Evolutionary conservation across 2,113 vertebrate species (phyloP), one percentile per base, ranked within the genome.

Genomic region (Hippoglossus stenolepis): DNA sequence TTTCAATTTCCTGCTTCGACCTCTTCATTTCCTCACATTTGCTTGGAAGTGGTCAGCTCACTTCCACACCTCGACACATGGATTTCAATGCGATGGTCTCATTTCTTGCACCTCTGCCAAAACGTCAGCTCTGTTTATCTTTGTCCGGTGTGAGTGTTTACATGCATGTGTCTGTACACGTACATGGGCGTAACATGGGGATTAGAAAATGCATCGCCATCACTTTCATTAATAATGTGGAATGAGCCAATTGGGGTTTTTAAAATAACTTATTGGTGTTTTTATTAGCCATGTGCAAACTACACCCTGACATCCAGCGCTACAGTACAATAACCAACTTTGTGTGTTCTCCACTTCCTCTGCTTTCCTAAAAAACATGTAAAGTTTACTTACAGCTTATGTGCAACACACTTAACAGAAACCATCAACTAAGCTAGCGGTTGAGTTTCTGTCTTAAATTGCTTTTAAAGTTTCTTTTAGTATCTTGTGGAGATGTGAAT

Each of bases 201-300:
- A 84, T 86, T 35, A 77, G 51, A 54, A 54, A 80, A 72, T 40
- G 49, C 77, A 47, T 21, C 53, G 59, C 24, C 56, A 68, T 82
- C 49, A 75, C 68, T 81, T 79, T 75, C 11, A 80, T 60, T 8
- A 6, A 62, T 75, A 75, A 67, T 38, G 58, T 51, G 11, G 56
- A 77, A 70, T 70, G 31, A 45, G 49, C 60, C 0, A 2, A 75
- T 43, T 47, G 4, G 63, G 23, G 15, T 60, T 75, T 62, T 68
- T 28, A 47, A 72, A 65, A 59, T 54, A 54, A 70, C 57, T 77
- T 10, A 73, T 60, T 66, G 24, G 15, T 68, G 53, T 76, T 67
- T 75, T 62, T 80, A 43, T 70, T 31, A 47, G 43, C 28, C 60
- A 17, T 65, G 21, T 62, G 14, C 35, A 38, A 61, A 68, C 23